Evolutionary conservation across 1,140 invertebrate species (phyloP).

Genomic region (Drosophila hydei): DNA sequence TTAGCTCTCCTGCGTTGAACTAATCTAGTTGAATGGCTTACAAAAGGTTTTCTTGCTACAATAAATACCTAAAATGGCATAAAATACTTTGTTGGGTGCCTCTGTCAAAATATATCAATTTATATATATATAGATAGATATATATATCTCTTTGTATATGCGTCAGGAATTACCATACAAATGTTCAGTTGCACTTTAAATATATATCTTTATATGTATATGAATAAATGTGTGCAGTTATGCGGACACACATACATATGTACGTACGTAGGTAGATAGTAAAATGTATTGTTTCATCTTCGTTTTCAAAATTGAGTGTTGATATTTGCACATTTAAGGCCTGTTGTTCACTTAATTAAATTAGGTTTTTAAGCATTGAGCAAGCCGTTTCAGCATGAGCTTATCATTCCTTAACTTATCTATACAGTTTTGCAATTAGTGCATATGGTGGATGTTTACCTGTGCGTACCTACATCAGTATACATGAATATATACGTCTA

Average conservation of each 20-base stretch:
- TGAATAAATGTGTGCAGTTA: slow-evolving; percentile 4
- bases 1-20: slow-evolving; percentile 1
- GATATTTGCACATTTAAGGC: slow-evolving; percentile 81
- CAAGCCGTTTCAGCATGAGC: slow-evolving; percentile 52
- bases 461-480: slow-evolving; percentile 9
- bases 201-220: slow-evolving; percentile 44
- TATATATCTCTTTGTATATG: slow-evolving; percentile 39
- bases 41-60: slow-evolving; percentile 55
- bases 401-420: slow-evolving; percentile 29
- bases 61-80: slow-evolving; percentile 68
- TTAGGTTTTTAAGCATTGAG: slow-evolving; percentile 48
- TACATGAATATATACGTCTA: not conserved
- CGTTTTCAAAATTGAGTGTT: slow-evolving; percentile 67
- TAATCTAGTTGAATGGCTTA: slow-evolving; percentile 54
- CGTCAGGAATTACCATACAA: slow-evolving; percentile 50
- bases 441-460: not conserved
- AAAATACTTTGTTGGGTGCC: slow-evolving; percentile 70
- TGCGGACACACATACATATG: slow-evolving; percentile 16
- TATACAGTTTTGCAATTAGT: slow-evolving; percentile 48
- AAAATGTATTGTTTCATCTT: slow-evolving; percentile 49
- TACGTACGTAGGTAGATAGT: slow-evolving; percentile 29
- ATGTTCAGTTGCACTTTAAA: slow-evolving; percentile 63
- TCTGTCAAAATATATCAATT: slow-evolving; percentile 65
- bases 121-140: slow-evolving; percentile 69
- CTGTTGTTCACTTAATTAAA: slow-evolving; percentile 61